Base-by-base conservation (phyloP, 2,888 invertebrate genomes). In the Tortricodes alternella region DNA sequence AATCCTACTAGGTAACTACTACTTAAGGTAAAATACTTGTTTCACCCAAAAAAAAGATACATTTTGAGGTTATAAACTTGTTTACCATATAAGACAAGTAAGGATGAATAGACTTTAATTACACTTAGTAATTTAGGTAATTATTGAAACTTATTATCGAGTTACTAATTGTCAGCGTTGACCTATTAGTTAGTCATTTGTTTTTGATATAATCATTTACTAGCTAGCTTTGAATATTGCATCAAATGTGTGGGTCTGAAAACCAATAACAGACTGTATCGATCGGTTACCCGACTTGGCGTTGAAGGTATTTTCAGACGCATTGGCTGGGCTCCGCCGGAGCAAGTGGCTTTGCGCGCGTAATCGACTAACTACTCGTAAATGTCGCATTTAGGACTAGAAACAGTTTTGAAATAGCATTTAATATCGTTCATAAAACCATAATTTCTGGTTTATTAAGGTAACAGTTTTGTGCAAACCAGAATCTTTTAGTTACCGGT, bases 341-440 rank as follows among this genome's bases (percentile, higher is more conserved):
- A 64, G 62, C 74, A 76, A 74, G 73, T 79, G 77, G 77, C 74
- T 81, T 79, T 74, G 74, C 63, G 68, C 68, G 63, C 70, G 62
- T 73, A 71, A 74, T 71, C 63, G 70, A 62, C 68, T 71, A 70
- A 75, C 74, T 74, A 70, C 69, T 71, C 71, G 67, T 69, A 74
- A 67, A 62, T 61, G 65, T 65, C 61, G 59, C 64, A 60, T 65
- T 61, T 65, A 66, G 48, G 48, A 6, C 32, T 34, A 9, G 19
- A 46, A 21, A n/a, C n/a, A n/a, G n/a, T n/a, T n/a, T n/a, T n/a
- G n/a, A n/a, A n/a, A n/a, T n/a, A n/a, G n/a, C n/a, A n/a, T n/a
- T n/a, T n/a, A n/a, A n/a, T n/a, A n/a, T n/a, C n/a, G n/a, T n/a
- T n/a, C n/a, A n/a, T n/a, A n/a, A n/a, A n/a, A n/a, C n/a, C n/a